Base-by-base conservation (phyloP, 2,113 vertebrate genomes). In the Brachyhypopomus gauderio region DNA sequence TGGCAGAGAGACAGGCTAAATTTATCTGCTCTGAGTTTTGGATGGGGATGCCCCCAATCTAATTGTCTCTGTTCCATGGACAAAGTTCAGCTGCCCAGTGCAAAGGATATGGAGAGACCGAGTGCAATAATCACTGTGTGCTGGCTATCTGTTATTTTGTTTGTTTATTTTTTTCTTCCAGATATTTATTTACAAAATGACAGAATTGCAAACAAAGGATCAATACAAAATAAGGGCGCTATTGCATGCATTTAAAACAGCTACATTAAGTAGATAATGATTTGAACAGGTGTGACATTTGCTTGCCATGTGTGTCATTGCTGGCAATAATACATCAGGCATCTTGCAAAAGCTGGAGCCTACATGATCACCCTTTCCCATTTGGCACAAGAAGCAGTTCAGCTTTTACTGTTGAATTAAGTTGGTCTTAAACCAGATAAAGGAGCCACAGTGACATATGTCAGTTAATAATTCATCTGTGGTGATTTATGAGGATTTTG, bases 31-130 rank as follows among this genome's bases (percentile, higher is more conserved):
- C 19, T 38, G 45, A 19, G 62, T 59, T 75, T 52, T 59, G 72
- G 48, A 81, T 58, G 41, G 62, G 79, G 79, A 81, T 81, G 79
- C 64, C 70, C 79, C 72, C 3, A 45, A 30, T 69, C 72, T 12
- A 9, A 22, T 38, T 25, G 41, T 23, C 70, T 73, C 45, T n/a
- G 30, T 59, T 80, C 72, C 41, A 48, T 8, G 25, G 4, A 25
- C 66, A 59, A 59, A 70, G 64, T 58, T 70, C 66, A 70, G 30
- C 36, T 30, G 67, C 48, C 77, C 45, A 52, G 45, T 23, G 52
- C 5, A 78, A 30, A 25, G 22, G 14, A 66, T 23, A 27, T 5
- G 52, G 9, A 19, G 22, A 45, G 5, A 77, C 38, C 14, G 17
- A 22, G 20, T 52, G 25, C 16, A 1, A n/a, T 41, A 3, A 59